These are phyloP conservation scores for Zeugodacus cucurbitae DNA, from an alignment of 1,140 invertebrate species.

Conservation along the genomic window DNA sequence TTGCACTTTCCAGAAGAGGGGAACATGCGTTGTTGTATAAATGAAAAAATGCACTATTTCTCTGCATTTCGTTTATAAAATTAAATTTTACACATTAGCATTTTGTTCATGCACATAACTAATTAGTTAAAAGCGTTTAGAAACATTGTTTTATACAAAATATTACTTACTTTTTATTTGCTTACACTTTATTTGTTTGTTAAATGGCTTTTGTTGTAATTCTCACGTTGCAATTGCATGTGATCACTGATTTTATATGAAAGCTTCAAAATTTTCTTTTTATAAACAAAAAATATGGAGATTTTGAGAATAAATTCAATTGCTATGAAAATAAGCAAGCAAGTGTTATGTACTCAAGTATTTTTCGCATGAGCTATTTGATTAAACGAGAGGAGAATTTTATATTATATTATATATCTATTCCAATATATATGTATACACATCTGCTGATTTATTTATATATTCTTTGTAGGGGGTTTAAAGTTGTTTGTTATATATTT, in stretches of 20 bases:
- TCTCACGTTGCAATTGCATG: conserved; percentile 23
- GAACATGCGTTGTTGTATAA: neutral
- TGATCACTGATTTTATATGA: neutral
- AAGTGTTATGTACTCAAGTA: neutral
- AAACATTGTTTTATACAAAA: neutral
- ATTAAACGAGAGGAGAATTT: neutral
- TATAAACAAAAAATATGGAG: neutral
- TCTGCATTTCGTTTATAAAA: neutral
- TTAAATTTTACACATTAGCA: neutral
- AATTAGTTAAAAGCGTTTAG: neutral
- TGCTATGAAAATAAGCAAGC: neutral
- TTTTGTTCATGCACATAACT: neutral
- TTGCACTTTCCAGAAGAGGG: neutral
- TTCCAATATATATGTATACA: too few species aligned
- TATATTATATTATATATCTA: too few species aligned
- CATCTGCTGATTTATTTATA: too few species aligned
- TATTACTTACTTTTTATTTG: neutral
- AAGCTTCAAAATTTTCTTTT: conserved; percentile 10
- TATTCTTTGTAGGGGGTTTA: neutral
- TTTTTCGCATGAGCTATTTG: neutral
- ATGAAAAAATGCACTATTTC: neutral
- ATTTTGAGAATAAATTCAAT: neutral
- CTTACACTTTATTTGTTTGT: neutral
- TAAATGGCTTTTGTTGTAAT: conserved; percentile 13
- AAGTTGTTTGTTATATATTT: neutral